phyloP scores from a whole-genome alignment of 2,113 vertebrate species.

The Cynocephalus volans region DNA sequence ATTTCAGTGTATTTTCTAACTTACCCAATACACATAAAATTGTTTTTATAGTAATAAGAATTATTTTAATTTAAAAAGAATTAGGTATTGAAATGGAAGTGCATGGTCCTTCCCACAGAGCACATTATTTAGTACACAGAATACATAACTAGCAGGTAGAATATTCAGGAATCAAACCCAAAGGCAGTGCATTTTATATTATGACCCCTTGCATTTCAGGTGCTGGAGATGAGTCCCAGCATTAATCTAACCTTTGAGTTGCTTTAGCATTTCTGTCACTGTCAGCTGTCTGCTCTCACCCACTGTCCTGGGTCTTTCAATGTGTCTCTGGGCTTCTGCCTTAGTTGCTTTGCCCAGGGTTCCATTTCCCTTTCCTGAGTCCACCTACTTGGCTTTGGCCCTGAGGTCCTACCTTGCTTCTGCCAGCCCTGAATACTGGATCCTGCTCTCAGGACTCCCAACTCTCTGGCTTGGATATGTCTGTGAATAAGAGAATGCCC shows the following conservation, averaged over 20 bases:
- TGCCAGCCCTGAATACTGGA: background rate
- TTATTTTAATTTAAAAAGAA: conserved; percentile 22
- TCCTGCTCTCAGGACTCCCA: background rate
- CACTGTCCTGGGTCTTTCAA: rapidly evolving
- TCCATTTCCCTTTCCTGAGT: background rate
- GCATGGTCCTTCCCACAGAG: background rate
- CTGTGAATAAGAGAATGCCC: background rate
- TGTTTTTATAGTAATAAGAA: background rate
- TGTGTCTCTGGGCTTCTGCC: background rate
- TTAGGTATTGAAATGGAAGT: background rate
- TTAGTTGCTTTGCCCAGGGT: background rate
- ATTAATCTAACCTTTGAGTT: background rate
- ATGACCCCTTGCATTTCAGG: background rate
- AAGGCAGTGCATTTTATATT: background rate
- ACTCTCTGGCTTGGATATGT: background rate
- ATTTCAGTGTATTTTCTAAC: background rate
- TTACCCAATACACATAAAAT: background rate
- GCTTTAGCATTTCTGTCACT: too few relatives aligned
- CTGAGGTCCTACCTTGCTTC: background rate
- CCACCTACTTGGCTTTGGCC: background rate
- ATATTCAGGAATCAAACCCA: background rate
- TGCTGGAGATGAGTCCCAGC: background rate
- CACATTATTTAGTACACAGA: background rate
- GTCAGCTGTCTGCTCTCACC: background rate
- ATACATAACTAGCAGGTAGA: background rate